Evolutionary conservation across 2,797 vertebrate species (phyloP), one percentile per base, ranked within the genome.

Genomic region (Pseudomugil tenellus): DNA sequence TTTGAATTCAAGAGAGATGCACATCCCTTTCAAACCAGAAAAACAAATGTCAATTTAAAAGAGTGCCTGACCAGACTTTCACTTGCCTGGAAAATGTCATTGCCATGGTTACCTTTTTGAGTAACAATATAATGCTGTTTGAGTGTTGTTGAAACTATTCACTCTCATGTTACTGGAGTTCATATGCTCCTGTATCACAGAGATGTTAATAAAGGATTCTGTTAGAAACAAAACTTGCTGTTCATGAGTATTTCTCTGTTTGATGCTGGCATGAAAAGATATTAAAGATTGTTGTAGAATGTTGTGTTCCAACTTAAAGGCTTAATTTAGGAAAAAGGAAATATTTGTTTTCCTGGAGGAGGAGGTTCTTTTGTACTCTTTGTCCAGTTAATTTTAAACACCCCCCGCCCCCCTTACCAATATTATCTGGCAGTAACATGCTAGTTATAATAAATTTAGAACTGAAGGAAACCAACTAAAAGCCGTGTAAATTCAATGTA

Each of bases 21-120:
- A 72, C 66, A 62, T 81, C 58, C 54, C 74, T 79, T 72, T 77
- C 69, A 71, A 70, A 64, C 73, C 63, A 63, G 69, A 88, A 86
- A 83, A 84, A 84, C 68, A 86, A 85, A 85, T 84, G 89, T 85
- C 88, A 88, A 84, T 91, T 84, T 76, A 68, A 85, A 86, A 76
- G 67, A 26, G 84, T 91, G 87, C 84, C 88, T 89, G 76, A 83
- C 76, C 76, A 79, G 80, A 89, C 63, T 86, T 80, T 89, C 74
- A 87, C 77, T 83, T 87, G 72, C 76, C 84, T 87, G 83, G 64
- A 77, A 87, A 87, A 82, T 79, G 71, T 70, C 65, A 82, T 89
- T 78, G 72, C 78, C 76, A 87, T 87, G 84, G 89, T 91, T 89
- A 90, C 81, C 71, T 72, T 83, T 86, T 78, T 63, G 72, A 72